Evolutionary conservation across 2,113 vertebrate species (phyloP), one percentile per base, ranked within the genome.

Genomic region (Odocoileus hemionus): DNA sequence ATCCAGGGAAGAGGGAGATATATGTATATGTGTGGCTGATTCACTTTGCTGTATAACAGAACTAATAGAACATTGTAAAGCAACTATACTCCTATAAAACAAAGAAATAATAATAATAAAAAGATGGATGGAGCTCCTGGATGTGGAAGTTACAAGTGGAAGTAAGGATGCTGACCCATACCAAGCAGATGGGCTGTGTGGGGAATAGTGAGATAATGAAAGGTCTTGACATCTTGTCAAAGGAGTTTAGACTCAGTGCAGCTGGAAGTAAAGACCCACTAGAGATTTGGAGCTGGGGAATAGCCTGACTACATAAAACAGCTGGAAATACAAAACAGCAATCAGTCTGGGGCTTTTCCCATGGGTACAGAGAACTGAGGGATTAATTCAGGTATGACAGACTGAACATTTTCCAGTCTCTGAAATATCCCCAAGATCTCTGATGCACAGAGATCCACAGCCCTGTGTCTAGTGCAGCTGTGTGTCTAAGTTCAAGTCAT

Each of bases 141-240:
- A 45, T 86, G 23, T 45, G 58, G 60, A 86, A 28, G 26, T 58
- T 33, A 54, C 57, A 86, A 17, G 17, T 5, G 21, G 6, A 85
- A 91, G 64, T 50, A 33, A 96, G 58, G 39, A 95, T 58, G 30
- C 30, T 95, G 74, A 76, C 36, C 64, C 58, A 50, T 36, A 80
- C 39, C 23, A 91, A 86, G 88, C 19, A 90, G 85, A 85, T 60
- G 47, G 57, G 28, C 64, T 39, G 2, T 26, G 64, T 67, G 36
- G 15, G 84, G 36, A 76, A 80, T 54, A 55, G 79, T 36, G n/a
- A 79, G 60, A 50, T 91, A 89, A 95, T 86, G 86, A 93, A 93
- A 96, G 52, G 70, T 50, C 97, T 89, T 82, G 92, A 94, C 86
- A 84, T 80, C 67, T 95, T 98, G 84, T 96, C 97, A 95, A 70